phyloP scores from a whole-genome alignment of 2,888 invertebrate species.

The Synanthedon formicaeformis region DNA sequence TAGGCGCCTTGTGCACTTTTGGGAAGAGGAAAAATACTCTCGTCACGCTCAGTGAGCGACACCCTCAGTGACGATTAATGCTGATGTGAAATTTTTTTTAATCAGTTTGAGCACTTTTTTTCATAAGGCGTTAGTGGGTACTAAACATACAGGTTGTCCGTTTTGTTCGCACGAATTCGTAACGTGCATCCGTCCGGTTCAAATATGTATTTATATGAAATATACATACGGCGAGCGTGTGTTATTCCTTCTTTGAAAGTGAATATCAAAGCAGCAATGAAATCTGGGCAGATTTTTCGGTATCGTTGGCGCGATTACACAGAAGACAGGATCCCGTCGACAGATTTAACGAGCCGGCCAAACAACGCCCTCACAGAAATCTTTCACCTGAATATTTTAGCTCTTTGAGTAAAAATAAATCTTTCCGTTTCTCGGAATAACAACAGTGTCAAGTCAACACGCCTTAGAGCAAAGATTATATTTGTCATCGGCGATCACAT shows the following conservation, averaged over 20 bases:
- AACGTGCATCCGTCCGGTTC: too few species aligned
- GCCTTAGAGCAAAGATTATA: constrained; percentile 65
- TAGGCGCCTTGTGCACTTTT: too few species aligned
- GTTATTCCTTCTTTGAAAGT: constrained; percentile 54
- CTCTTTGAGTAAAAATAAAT: constrained; percentile 68
- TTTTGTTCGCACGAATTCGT: too few species aligned
- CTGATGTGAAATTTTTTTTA: too few species aligned
- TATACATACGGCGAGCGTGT: constrained; percentile 10
- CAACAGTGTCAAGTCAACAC: constrained; percentile 62
- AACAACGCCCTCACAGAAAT: constrained; percentile 60
- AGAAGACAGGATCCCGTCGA: constrained; percentile 41
- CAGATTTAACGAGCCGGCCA: constrained; percentile 57
- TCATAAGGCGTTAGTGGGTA: too few species aligned
- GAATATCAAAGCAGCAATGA: constrained; percentile 51
- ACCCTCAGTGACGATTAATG: too few species aligned
- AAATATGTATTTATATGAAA: too few species aligned
- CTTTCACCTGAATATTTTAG: constrained; percentile 68
- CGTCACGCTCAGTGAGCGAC: too few species aligned
- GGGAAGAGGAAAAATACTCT: too few species aligned
- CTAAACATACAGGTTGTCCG: too few species aligned
- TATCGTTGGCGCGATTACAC: constrained; percentile 68
- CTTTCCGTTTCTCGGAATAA: constrained; percentile 62
- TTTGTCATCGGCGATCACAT: constrained; percentile 62
- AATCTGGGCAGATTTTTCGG: constrained; percentile 55
- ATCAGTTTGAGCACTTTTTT: too few species aligned